phyloP scores from a whole-genome alignment of 2,113 vertebrate species.

The Tauraco erythrolophus region DNA sequence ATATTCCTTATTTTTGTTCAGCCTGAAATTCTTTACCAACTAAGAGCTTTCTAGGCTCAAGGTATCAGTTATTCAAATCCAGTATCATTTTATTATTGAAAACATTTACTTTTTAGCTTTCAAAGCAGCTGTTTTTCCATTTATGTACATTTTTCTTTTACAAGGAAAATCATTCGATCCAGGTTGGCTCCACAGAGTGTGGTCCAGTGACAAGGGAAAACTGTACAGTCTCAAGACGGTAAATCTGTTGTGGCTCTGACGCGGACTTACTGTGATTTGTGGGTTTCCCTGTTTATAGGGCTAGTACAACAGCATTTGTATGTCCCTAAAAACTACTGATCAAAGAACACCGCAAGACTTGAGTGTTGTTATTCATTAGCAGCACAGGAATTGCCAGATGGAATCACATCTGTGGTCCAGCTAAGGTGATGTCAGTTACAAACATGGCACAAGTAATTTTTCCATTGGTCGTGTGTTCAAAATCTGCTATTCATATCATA shows the following conservation, averaged over 20 bases:
- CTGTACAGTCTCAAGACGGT: not conserved
- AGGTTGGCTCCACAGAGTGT: not conserved
- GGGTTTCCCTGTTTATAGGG: not conserved
- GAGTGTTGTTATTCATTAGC: not conserved
- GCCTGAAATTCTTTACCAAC: not conserved
- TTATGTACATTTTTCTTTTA: not conserved
- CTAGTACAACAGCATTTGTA: not conserved
- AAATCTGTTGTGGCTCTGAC: not conserved
- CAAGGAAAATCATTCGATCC: not conserved
- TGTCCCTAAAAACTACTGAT: not conserved
- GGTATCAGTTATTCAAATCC: not conserved
- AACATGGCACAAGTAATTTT: not conserved
- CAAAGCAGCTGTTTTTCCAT: not conserved
- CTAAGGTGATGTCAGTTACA: conserved; percentile 17
- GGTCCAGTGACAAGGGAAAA: not conserved
- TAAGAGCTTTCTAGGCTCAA: not conserved
- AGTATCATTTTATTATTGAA: not conserved
- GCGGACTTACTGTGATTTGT: fast-evolving
- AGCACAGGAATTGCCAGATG: conserved; percentile 15
- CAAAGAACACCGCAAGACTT: not conserved
- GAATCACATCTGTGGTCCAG: conserved; percentile 1
- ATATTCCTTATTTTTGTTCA: not conserved
- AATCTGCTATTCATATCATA: not conserved
- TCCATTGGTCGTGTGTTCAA: not conserved
- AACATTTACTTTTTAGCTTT: not conserved